Evolutionary conservation across 2,797 vertebrate genomes (phyloP), one percentile per base, ranked within the genome.

Genomic region (Nasua narica): DNA sequence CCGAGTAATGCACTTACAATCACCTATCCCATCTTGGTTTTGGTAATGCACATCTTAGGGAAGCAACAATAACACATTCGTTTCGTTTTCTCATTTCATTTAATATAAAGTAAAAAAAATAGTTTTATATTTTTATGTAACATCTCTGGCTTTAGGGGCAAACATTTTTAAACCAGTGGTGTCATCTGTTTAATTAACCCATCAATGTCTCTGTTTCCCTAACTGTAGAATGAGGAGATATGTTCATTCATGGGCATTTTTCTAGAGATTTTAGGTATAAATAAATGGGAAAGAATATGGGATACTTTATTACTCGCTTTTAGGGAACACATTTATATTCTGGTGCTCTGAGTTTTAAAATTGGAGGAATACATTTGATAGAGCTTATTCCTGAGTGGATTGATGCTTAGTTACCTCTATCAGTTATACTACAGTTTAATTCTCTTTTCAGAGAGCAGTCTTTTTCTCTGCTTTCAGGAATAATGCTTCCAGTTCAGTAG

Each of bases 51-150:
- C 16, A 58, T 91, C 8, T 76, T 79, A 37, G 14, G 52, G 54
- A 32, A 90, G 43, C 27, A 92, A 56, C 79, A 65, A 37, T 96
- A 76, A 95, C 65, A 25, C 65, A 90, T 96, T 87, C 50, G 40
- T 65, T 91, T 91, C 95, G 77, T 91, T 79, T 91, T 52, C 32
- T 91, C 48, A 94, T 94, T 96, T 95, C 56, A 93, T 14, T 91
- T 93, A 18, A 90, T 52, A 27, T 91, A 89, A 92, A 88, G 77
- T 50, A 76, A 82, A 35, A 76, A 35, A 76, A 72, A 56, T 79
- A 67, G 27, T 69, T 88, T 92, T 78, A 32, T 54, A 81, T 7
- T 78, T 87, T 78, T 90, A 76, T 84, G 10, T 25, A 89, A 78
- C 16, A 82, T 91, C 19, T 48, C 25, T 85, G 18, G 25, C 29